Conservation (phyloP, 2,888 invertebrate genomes). For the Epistrophe grossulariae region DNA sequence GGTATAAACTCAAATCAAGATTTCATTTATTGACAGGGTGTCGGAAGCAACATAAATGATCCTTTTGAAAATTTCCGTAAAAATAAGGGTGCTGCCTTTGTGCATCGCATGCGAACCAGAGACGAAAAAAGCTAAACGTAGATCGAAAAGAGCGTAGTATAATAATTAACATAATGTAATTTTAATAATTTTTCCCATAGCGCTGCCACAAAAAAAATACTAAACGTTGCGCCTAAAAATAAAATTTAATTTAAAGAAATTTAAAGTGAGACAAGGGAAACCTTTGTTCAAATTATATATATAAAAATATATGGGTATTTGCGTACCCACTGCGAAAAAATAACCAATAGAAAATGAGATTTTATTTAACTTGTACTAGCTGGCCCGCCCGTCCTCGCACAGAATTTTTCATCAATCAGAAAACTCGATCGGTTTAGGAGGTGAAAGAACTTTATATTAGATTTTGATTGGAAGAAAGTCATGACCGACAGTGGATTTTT, state of each 20-base stretch:
- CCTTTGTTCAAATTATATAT: constrained; percentile 18
- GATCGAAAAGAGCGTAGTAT: not conserved
- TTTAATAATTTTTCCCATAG: not conserved
- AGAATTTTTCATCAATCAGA: too few relatives aligned
- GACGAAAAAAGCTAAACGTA: constrained; percentile 86
- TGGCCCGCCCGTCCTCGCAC: too few relatives aligned
- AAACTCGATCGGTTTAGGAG: too few relatives aligned
- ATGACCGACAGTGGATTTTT: too few relatives aligned
- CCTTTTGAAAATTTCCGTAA: constrained; percentile 99
- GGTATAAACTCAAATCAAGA: not conserved
- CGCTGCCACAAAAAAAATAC: constrained; percentile 11
- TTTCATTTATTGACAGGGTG: constrained; percentile 86
- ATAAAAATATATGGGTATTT: constrained; percentile 36
- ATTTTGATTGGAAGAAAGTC: too few relatives aligned
- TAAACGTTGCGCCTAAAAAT: not conserved
- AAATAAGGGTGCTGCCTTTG: constrained; percentile 97
- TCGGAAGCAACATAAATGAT: constrained; percentile 96
- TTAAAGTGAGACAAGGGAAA: constrained; percentile 1
- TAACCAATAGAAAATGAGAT: not conserved
- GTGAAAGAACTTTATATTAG: too few relatives aligned
- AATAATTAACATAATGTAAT: not conserved
- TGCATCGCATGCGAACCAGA: constrained; percentile 95
- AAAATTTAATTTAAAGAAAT: not conserved
- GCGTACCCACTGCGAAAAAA: constrained; percentile 37
- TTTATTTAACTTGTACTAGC: too few relatives aligned